A percentile compares a stretch with the other conserved stretches of the same genome.
Evolutionary conservation across 2,797 vertebrate genomes (phyloP).

Genomic region (Dendrocincla tyrannina): DNA sequence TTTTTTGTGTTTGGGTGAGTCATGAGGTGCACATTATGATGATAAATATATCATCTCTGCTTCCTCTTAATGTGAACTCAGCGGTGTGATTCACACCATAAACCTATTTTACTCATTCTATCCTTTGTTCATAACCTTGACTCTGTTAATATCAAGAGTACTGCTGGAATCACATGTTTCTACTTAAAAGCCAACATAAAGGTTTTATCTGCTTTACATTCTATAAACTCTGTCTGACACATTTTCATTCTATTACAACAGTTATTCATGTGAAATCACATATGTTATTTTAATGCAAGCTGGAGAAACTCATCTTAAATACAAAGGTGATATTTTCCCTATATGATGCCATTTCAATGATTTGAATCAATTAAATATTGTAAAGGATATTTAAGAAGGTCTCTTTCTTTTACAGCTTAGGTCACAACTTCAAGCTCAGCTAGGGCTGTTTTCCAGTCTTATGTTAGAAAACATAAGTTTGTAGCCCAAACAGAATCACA

Average conservation of each 20-base stretch:
- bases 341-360: not conserved
- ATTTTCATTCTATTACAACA: not conserved
- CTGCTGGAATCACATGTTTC: not conserved
- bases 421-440: not conserved
- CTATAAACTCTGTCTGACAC: conserved; percentile 1
- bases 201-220: not conserved
- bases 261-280: not conserved
- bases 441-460: not conserved
- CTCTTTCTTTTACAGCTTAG: not conserved
- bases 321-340: not conserved
- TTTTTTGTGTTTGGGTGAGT: conserved; percentile 37
- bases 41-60: conserved; percentile 41
- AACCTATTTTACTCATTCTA: conserved; percentile 16
- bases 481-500: not conserved
- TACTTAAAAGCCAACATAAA: conserved; percentile 18
- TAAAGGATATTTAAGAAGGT: not conserved
- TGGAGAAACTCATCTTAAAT: not conserved
- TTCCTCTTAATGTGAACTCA: conserved; percentile 31
- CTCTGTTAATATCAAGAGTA: not conserved
- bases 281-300: not conserved
- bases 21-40: not conserved
- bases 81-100: not conserved
- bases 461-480: not conserved
- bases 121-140: conserved; percentile 17
- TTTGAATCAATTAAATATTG: not conserved